Percentiles rank a stretch among this genome's conserved stretches.
These are phyloP conservation scores for Dolomedes plantarius DNA, from an alignment of 2,888 invertebrate species.

Conservation along the genomic window DNA sequence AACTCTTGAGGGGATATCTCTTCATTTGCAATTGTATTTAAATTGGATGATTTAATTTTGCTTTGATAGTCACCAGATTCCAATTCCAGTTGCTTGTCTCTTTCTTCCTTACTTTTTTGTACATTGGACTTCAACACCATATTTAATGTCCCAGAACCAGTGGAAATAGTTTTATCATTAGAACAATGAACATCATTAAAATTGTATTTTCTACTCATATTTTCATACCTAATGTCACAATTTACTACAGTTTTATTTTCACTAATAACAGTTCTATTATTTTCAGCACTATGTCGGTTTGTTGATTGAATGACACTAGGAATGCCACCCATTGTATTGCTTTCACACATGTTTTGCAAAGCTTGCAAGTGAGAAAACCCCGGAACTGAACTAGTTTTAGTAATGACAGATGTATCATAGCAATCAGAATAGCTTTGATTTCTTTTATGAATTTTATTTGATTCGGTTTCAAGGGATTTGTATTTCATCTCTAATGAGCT, in stretches of 20 bases:
- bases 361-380: constrained; percentile 58
- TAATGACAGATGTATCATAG: neutral
- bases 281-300: constrained; percentile 7
- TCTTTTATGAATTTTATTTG: constrained; percentile 29
- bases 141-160: constrained; percentile 7
- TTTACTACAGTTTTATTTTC: constrained; percentile 10
- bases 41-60: neutral
- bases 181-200: constrained; percentile 35
- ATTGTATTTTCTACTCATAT: constrained; percentile 39
- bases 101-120: neutral
- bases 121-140: constrained; percentile 41
- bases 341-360: constrained; percentile 62
- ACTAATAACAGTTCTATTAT: neutral
- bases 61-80: neutral
- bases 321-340: constrained; percentile 45
- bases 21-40: neutral
- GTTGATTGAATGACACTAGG: constrained; percentile 27
- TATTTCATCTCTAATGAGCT: constrained; percentile 20
- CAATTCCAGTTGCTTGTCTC: neutral
- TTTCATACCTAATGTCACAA: constrained; percentile 23
- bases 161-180: constrained; percentile 1
- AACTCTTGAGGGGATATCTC: neutral
- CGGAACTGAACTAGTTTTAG: neutral
- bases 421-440: constrained; percentile 31
- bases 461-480: constrained; percentile 48